A percentile compares a stretch with the other conserved stretches of the same genome.
Conservation (phyloP, 2,888 invertebrate genomes). For the Sthenelais limicola region DNA sequence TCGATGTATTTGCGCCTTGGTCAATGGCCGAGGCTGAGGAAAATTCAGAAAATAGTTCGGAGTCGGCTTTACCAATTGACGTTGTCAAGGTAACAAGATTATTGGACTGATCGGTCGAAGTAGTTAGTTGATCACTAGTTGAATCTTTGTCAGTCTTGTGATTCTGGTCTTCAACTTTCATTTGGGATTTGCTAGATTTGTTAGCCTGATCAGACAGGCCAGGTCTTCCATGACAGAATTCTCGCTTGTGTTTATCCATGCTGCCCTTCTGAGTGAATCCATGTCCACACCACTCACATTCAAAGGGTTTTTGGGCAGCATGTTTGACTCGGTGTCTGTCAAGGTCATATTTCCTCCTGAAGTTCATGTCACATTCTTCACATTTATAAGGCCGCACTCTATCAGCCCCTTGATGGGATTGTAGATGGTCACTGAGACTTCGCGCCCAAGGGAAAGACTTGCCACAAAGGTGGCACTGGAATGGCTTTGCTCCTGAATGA, state of each 20-base stretch:
- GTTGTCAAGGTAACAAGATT: too few species aligned
- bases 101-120: too few species aligned
- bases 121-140: too few species aligned
- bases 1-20: too few species aligned
- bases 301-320: conserved; percentile 32
- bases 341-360: conserved; percentile 40
- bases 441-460: conserved; percentile 43
- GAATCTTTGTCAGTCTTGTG: too few species aligned
- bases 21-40: too few species aligned
- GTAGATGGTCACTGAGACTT: conserved; percentile 35
- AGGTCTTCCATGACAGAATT: conserved; percentile 32
- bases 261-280: conserved; percentile 43
- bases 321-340: conserved; percentile 35
- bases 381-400: conserved; percentile 33
- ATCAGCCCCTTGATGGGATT: conserved; percentile 18
- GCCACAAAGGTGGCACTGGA: conserved; percentile 37
- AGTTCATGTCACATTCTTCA: conserved; percentile 36
- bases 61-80: too few species aligned
- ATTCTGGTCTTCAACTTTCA: too few species aligned
- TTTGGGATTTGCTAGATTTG: too few species aligned
- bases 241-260: conserved; percentile 42
- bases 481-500: conserved; percentile 29
- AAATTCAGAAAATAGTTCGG: too few species aligned
- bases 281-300: conserved; percentile 40
- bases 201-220: conserved; percentile 1